Base-by-base conservation (phyloP, 2,113 vertebrate genomes). In the Notothenia rossii region DNA sequence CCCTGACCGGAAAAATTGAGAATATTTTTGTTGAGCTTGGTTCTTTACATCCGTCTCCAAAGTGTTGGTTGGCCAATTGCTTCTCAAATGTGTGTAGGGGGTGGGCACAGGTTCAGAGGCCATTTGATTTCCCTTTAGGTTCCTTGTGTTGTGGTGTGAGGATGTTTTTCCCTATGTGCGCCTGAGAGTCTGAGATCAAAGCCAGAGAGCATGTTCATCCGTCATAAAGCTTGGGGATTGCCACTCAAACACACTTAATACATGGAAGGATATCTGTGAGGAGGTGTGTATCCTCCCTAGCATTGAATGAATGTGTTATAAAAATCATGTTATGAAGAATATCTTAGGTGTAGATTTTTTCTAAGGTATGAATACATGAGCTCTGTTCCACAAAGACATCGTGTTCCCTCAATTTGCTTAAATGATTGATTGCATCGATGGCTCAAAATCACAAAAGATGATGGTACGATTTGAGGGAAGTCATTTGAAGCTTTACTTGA, bases 391-490 rank as follows among this genome's bases (percentile, higher is more conserved):
- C 29, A 78, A 77, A 62, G 66, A 81, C 12, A 54, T 7, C 33
- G 58, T 33, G 51, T 14, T 53, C 54, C 58, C 51, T 62, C 67
- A 70, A 46, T 82, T 72, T 87, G 15, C 43, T 17, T 61, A 74
- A 86, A 88, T 83, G 67, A 88, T 36, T 83, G 79, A 87, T 79
- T 67, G 69, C 54, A 71, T 60, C 25, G 22, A 77, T 50, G 22
- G 54, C 43, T 67, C 36, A 20, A 77, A 89, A 86, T 89, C 54
- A 89, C 86, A 88, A 88, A 62, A 46, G 25, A 86, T 75, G 56
- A 79, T 48, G 48, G 45, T 50, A 49, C 9, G 22, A 71, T 77
- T 77, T 46, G 59, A 77, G 60, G 45, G 61, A 74, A 74, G 43
- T 43, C 3, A 76, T 85, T 75, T 66, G 11, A 64, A 11, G 77